Evolutionary conservation across 2,888 invertebrate genomes (phyloP), one percentile per base, ranked within the genome.

Genomic region (Euphydryas editha): DNA sequence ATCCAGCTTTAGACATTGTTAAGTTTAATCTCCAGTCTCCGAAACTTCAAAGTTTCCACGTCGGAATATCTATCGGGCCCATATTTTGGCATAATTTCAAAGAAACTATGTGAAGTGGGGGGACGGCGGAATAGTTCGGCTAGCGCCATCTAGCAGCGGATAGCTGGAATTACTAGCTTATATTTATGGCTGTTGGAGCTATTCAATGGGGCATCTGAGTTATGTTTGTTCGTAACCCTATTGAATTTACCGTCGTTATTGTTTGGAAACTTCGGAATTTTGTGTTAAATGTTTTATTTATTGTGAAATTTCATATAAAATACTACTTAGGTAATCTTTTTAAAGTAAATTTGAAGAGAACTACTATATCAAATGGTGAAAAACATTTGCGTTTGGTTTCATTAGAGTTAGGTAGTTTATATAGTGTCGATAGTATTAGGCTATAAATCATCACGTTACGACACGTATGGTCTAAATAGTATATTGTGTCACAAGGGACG

Each of bases 1-100:
- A 44, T 54, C 18, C 37, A 51, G 15, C 46, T 55, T 59, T 24
- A 30, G 49, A 3, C 58, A 71, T 65, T 62, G 59, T 58, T 70
- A 77, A 80, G 75, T 84, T 81, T 85, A 86, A 86, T 86, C 86
- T 82, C 78, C 82, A 76, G 76, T 75, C 70, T 42, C 80, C 83
- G 83, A 80, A 74, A 78, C 75, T 56, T 60, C 65, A 60, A 79
- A 77, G 70, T 77, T 76, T 72, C 69, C 65, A 61, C 77, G 73
- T 72, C 70, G 61, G 68, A 75, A 73, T 72, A 71, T 76, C 75
- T 76, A 73, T 70, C 72, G 67, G 59, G 76, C 59, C 75, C 75
- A 83, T 81, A 84, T 82, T 85, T 84, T 76, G 81, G 80, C 84
- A 83, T 85, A 84, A 85, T 85, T 84, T 83, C 81, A 78, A 85